Evolutionary conservation across 2,888 invertebrate species (phyloP).

Genomic region (Marasmarcha lunaedactyla): DNA sequence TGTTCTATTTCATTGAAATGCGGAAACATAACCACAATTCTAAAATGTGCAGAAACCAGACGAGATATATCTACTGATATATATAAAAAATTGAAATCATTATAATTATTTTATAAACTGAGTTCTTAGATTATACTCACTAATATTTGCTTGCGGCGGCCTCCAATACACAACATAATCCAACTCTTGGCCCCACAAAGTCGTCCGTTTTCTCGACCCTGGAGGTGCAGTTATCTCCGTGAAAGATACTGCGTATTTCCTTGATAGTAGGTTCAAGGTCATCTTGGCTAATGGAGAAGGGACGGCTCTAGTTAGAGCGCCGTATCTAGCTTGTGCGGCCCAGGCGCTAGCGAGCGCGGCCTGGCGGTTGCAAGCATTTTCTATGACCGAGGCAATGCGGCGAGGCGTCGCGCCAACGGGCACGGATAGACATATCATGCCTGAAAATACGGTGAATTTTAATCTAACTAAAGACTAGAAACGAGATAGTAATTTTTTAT

Average conservation of each 20-base stretch:
- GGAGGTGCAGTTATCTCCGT: constrained; percentile 66
- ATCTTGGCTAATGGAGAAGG: constrained; percentile 65
- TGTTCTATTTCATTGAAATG: no score
- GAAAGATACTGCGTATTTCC: constrained; percentile 75
- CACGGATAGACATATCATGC: constrained; percentile 75
- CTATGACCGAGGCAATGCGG: constrained; percentile 39
- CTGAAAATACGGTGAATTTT: constrained; percentile 44
- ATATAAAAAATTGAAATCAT: no score
- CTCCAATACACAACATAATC: constrained; percentile 77
- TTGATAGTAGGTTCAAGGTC: constrained; percentile 74
- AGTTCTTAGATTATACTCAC: no score
- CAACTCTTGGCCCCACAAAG: constrained; percentile 75
- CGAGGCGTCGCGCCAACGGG: constrained; percentile 64
- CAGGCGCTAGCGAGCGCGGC: constrained; percentile 63
- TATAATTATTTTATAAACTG: no score
- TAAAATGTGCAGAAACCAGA: no score
- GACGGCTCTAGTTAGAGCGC: constrained; percentile 72
- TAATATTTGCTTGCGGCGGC: constrained; percentile 81
- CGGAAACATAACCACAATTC: no score
- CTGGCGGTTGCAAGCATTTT: constrained; percentile 51
- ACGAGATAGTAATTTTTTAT: no score
- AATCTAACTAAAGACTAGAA: no score
- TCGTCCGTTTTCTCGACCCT: constrained; percentile 49
- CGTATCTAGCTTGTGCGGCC: constrained; percentile 56
- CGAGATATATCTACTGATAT: no score